Conservation (phyloP, 2,797 vertebrate genomes). For the Orientallactaga sibirica region DNA sequence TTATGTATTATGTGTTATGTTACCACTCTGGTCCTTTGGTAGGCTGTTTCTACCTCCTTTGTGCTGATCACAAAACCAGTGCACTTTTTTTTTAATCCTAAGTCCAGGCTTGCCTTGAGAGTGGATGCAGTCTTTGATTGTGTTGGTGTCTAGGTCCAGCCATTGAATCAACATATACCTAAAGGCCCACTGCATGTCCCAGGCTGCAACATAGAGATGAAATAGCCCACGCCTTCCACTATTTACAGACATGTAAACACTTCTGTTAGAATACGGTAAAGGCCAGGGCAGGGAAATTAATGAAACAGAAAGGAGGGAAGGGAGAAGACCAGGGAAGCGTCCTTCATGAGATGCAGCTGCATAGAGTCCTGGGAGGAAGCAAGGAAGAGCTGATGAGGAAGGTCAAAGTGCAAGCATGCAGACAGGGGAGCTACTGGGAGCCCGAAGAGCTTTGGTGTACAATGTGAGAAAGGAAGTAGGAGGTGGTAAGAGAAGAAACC, state of each 20-base stretch:
- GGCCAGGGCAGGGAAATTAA: not conserved
- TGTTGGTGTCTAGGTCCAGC: not conserved
- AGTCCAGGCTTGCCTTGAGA: not conserved
- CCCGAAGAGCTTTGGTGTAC: not conserved
- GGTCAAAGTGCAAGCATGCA: not conserved
- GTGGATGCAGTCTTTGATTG: not conserved
- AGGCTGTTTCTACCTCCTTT: not conserved
- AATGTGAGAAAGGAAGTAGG: not conserved
- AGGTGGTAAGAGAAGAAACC: not conserved
- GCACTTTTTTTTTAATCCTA: not conserved
- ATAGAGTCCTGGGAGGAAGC: not conserved
- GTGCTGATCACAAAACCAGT: not conserved
- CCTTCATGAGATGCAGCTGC: not conserved
- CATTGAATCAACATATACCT: not conserved
- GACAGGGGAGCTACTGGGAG: not conserved
- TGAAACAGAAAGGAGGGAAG: not conserved
- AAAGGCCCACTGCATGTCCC: not conserved
- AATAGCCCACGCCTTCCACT: not conserved
- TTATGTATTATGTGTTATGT: not conserved
- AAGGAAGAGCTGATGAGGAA: not conserved
- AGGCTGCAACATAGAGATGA: not conserved
- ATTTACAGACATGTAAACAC: not conserved
- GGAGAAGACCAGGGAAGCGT: not conserved
- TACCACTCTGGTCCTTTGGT: not conserved
- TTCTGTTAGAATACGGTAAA: not conserved